Evolutionary conservation across 2,797 vertebrate species (phyloP), one percentile per base, ranked within the genome.

Genomic region (Schizopygopsis pylzovi): DNA sequence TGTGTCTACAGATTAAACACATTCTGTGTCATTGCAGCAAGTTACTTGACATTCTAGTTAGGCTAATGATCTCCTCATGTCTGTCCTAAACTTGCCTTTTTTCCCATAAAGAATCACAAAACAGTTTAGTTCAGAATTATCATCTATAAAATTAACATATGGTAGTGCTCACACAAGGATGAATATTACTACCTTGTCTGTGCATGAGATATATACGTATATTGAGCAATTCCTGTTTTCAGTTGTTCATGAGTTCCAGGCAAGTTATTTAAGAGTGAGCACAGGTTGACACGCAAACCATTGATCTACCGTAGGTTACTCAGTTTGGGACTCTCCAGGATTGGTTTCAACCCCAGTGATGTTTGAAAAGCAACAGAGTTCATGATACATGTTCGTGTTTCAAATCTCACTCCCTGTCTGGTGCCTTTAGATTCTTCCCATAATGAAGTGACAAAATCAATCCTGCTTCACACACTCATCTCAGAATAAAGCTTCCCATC

Each of bases 271-370:
- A 41, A 10, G 16, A 49, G 13, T 4, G 4, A 10, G 63, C 8
- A 6, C 39, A 41, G 22, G 59, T 56, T 45, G 49, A 33, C 61
- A 84, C 45, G 15, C 37, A 3, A 45, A 10, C 4, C 61, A 70
- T 59, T 84, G 75, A 79, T 70, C 83, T 9, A 10, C 16, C 0
- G 0, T 8, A 4, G 4, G 37, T 84, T 70, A 56, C 61, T 79
- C 83, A 79, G 75, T n/a, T 4, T 11, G 83, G 83, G 83, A 84
- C 63, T 84, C 83, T 59, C 83, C 83, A 79, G 25, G 6, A 45
- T 68, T 78, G 37, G 20, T 70, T 4, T 77, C 10, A 70, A 67
- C 33, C 28, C 47, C 33, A 25, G 15, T 67, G 59, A 28, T 56
- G 37, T 6, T 22, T 41, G 47, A 37, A 56, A 25, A 72, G 56